Percentiles rank a stretch among this genome's conserved stretches.
Conservation (phyloP, 2,888 invertebrate species). For the Ormyrus labotus region DNA sequence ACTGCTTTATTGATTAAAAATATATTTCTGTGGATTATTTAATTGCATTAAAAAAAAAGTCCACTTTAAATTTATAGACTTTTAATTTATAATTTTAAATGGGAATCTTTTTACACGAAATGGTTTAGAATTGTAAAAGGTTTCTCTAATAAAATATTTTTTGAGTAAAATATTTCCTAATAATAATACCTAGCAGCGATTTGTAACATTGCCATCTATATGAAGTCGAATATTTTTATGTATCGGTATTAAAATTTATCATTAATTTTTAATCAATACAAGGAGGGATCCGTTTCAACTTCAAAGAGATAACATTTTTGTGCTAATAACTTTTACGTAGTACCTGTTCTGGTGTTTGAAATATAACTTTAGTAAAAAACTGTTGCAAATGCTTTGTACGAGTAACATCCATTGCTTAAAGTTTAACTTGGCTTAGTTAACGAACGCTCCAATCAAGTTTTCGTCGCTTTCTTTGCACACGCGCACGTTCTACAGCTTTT, state of each 20-base stretch:
- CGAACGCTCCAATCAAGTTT: conserved; percentile 28
- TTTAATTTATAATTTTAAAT: too few relatives aligned
- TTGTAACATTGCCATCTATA: conserved; percentile 34
- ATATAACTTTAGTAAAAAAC: conserved; percentile 69
- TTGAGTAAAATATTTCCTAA: background rate
- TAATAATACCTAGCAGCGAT: conserved; percentile 29
- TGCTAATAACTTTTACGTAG: conserved; percentile 26
- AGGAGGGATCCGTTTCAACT: conserved; percentile 27
- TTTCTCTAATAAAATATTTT: conserved; percentile 12
- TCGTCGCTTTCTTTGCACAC: conserved; percentile 55
- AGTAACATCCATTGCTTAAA: conserved; percentile 73
- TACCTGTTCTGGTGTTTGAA: conserved; percentile 30
- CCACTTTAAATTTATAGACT: background rate
- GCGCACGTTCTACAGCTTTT: conserved; percentile 57
- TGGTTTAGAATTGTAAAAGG: background rate
- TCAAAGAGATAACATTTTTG: conserved; percentile 29
- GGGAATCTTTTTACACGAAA: background rate
- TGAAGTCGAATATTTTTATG: conserved; percentile 44
- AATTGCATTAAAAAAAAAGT: background rate
- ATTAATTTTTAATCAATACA: conserved; percentile 16
- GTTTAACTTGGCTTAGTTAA: conserved; percentile 58
- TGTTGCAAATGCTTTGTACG: conserved; percentile 69
- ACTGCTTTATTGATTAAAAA: conserved; percentile 3
- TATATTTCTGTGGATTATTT: background rate
- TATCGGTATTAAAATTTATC: conserved; percentile 14